phyloP scores from a whole-genome alignment of 2,113 vertebrate genomes.

The Callopanchax toddi region DNA sequence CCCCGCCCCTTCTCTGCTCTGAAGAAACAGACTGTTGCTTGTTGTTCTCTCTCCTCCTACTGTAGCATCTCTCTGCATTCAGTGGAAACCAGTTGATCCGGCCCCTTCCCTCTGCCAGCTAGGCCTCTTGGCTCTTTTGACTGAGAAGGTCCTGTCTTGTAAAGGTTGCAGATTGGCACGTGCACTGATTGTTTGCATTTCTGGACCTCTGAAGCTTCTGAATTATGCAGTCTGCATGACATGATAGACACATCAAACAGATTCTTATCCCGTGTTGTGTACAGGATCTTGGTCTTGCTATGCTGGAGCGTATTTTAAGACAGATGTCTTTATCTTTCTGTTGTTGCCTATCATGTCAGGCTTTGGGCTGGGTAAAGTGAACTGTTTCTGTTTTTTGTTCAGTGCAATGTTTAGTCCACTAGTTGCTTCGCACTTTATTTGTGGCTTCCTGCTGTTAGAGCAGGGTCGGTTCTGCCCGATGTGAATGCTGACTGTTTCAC shows the following conservation, averaged over 20 bases:
- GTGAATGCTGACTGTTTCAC: constrained; percentile 78
- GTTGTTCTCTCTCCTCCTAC: constrained; percentile 28
- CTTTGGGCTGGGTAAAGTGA: constrained; percentile 49
- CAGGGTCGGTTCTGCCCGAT: constrained; percentile 73
- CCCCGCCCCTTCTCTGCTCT: constrained; percentile 1
- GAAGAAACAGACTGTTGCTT: constrained; percentile 48
- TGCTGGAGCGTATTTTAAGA: constrained; percentile 42
- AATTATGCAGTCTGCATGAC: constrained; percentile 60
- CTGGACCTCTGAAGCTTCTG: constrained; percentile 46
- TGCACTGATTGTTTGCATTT: constrained; percentile 51
- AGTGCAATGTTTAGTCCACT: constrained; percentile 67
- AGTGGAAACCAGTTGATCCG: not conserved
- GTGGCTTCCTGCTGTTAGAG: constrained; percentile 69
- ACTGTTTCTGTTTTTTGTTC: constrained; percentile 3
- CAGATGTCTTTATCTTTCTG: constrained; percentile 35
- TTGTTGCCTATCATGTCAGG: constrained; percentile 56
- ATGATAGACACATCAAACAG: constrained; percentile 34
- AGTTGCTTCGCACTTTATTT: constrained; percentile 79
- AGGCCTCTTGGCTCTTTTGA: constrained; percentile 17
- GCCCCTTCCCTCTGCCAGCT: constrained; percentile 3
- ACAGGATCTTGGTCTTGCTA: constrained; percentile 38
- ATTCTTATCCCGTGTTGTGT: constrained; percentile 33
- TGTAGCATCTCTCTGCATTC: constrained; percentile 55
- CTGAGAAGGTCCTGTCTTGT: constrained; percentile 16
- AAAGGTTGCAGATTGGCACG: constrained; percentile 42